phyloP scores from a whole-genome alignment of 2,888 invertebrate genomes.

The Phyllotreta cruciferae region DNA sequence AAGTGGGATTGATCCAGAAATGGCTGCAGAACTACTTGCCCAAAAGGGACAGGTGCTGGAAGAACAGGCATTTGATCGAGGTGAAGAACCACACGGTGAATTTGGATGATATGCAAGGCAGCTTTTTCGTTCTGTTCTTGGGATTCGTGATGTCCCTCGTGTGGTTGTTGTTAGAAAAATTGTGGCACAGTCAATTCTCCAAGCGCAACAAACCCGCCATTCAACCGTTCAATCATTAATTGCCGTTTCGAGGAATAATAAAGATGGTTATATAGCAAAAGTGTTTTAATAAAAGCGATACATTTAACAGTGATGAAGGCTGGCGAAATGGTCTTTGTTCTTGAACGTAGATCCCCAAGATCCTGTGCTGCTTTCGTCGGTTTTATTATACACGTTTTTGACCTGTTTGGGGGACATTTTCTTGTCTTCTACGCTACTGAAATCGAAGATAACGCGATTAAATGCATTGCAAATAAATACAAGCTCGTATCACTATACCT shows the following conservation, averaged over 20 bases:
- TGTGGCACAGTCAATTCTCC: constrained; percentile 58
- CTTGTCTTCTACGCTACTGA: constrained; percentile 14
- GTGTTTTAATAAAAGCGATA: constrained; percentile 3
- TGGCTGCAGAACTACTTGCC: constrained; percentile 83
- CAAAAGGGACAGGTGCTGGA: constrained; percentile 80
- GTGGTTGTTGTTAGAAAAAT: constrained; percentile 62
- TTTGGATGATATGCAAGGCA: constrained; percentile 91
- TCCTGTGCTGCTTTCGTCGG: constrained; percentile 59
- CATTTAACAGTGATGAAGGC: constrained; percentile 69
- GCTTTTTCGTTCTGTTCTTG: constrained; percentile 82
- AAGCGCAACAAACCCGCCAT: constrained; percentile 61
- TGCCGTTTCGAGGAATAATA: not conserved
- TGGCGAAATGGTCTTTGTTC: constrained; percentile 74
- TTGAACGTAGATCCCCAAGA: constrained; percentile 78
- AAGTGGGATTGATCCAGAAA: constrained; percentile 82
- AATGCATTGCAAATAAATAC: too few species aligned
- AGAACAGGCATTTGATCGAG: constrained; percentile 67
- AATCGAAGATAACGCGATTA: constrained; percentile 21
- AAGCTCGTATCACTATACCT: too few species aligned
- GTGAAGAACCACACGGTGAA: constrained; percentile 89
- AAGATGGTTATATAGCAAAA: not conserved
- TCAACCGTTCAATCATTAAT: constrained; percentile 59
- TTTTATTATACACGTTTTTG: constrained; percentile 52
- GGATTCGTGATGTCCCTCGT: constrained; percentile 62
- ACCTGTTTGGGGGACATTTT: constrained; percentile 47